Evolutionary conservation across 2,113 vertebrate species (phyloP).

Genomic region (Microcebus ravelobensis): DNA sequence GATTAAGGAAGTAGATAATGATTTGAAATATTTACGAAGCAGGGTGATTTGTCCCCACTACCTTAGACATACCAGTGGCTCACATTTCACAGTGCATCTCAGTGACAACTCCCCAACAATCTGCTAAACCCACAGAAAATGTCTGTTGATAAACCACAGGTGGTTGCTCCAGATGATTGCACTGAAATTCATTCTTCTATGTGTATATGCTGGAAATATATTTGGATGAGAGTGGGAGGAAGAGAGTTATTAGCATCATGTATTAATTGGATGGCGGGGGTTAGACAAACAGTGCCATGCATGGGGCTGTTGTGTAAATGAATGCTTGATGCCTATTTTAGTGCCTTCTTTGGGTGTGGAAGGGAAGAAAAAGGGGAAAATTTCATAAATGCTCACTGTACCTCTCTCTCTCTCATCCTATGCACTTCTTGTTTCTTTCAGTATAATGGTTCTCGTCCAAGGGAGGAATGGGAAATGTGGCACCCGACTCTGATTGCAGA

Average conservation of each 20-base stretch:
- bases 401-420: conserved; percentile 22
- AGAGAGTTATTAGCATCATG: conserved; percentile 17
- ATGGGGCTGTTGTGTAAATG: background rate
- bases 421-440: conserved; percentile 79
- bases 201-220: background rate
- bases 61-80: conserved; percentile 11
- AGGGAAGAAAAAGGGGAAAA: background rate
- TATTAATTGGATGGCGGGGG: background rate
- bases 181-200: conserved; percentile 36
- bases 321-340: conserved; percentile 1
- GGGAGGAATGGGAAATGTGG: conserved; percentile 99
- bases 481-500: conserved; percentile 98
- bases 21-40: conserved; percentile 33
- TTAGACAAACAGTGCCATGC: background rate
- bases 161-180: conserved; percentile 42
- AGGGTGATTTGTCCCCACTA: background rate
- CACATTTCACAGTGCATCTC: background rate
- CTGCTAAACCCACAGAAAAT: conserved; percentile 44
- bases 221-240: conserved; percentile 26
- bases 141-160: conserved; percentile 46
- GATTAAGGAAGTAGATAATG: background rate
- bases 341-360: conserved; percentile 14
- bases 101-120: conserved; percentile 7
- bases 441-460: conserved; percentile 96
- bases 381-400: background rate